These are phyloP conservation scores for Aphis craccivora DNA, from an alignment of 1,140 invertebrate genomes.

Conservation along the genomic window DNA sequence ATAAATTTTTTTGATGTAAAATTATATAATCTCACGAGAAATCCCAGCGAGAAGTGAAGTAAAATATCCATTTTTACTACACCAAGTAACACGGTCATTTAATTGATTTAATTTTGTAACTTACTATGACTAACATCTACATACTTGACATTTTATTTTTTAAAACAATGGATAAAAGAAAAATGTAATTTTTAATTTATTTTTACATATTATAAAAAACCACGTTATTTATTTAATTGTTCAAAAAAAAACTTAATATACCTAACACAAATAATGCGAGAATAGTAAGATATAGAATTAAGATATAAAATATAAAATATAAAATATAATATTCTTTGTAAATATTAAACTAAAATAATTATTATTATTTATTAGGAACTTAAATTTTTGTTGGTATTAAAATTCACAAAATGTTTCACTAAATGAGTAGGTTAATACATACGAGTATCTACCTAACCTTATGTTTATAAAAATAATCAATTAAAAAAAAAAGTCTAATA, in stretches of 20 bases:
- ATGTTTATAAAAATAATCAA: background rate
- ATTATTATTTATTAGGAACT: background rate
- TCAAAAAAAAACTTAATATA: no score
- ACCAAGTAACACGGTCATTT: background rate
- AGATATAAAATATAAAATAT: no score
- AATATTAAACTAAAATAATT: no score
- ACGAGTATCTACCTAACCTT: background rate
- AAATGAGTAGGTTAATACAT: no score
- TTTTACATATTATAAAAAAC: no score
- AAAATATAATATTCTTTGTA: no score
- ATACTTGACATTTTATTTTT: background rate
- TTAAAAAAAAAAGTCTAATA: background rate
- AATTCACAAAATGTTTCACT: background rate
- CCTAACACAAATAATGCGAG: no score
- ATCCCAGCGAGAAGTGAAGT: background rate
- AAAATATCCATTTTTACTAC: background rate
- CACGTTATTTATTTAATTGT: no score
- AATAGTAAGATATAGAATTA: no score
- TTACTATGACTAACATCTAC: background rate
- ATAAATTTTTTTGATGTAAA: background rate
- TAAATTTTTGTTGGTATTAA: background rate
- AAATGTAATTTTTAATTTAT: background rate
- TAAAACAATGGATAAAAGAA: background rate
- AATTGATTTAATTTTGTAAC: background rate
- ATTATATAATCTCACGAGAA: no score